Base-by-base conservation (phyloP, 2,888 invertebrate genomes). In the Cephus rjabovi region DNA sequence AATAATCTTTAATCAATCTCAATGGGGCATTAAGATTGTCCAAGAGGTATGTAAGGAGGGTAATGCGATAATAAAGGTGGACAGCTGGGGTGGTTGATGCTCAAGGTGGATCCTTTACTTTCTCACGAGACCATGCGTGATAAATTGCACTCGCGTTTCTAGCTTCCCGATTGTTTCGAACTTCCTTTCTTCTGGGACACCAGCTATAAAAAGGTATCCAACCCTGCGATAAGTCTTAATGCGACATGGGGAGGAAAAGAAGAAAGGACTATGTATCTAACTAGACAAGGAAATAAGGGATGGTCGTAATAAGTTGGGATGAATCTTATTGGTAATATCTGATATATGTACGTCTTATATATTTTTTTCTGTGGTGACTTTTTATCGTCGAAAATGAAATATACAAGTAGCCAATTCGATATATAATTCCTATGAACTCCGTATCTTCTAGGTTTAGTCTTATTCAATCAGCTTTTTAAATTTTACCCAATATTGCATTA, bases 41-140 rank as follows among this genome's bases (percentile, higher is more conserved):
- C 56, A 23, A 56, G 15, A 23, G 23, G 23, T 9, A 23, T 9
- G 56, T 56, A 56, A 9, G 23, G 23, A 56, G 30, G 12, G 81
- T 83, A 81, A 84, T 79, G 78, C 83, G 81, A 81, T 82, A 81
- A 79, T 78, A 77, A 80, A 78, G 80, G 75, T 77, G 69, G 74
- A 30, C 35, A 34, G 71, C 70, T 15, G 71, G 31, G 30, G 3
- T 23, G 31, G 31, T 4, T 34, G 71, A 31, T 34, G 6, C 37
- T 15, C 34, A 31, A 23, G 56, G 34, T 74, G 71, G 34, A 69
- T 77, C 76, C 80, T 76, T 76, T 75, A 79, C 81, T 86, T 89
- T 89, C 89, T 87, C 87, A 89, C 84, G 87, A 86, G 77, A 78
- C 81, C 81, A 85, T 86, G 87, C 89, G 87, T 88, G 86, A 89